These are phyloP conservation scores for Hylaeus volcanicus DNA, from an alignment of 1,140 invertebrate genomes.

Conservation along the genomic window DNA sequence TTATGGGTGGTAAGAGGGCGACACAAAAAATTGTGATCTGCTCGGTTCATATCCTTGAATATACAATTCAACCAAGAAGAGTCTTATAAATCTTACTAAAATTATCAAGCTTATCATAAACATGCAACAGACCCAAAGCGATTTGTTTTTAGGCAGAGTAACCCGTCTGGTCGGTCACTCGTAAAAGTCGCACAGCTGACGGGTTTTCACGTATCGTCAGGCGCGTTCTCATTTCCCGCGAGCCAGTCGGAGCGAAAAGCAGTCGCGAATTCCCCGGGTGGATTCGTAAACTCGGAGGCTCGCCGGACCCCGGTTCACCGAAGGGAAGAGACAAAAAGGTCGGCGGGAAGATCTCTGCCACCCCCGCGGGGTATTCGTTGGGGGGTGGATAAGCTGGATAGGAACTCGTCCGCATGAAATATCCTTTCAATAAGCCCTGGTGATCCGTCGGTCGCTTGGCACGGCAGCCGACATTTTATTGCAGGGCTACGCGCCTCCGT, in stretches of 20 bases:
- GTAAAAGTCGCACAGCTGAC: slow-evolving; percentile 13
- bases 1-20: too few species aligned
- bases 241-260: slow-evolving; percentile 34
- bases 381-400: slow-evolving; percentile 67
- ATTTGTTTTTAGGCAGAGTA: too few species aligned
- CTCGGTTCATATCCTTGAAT: too few species aligned
- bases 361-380: slow-evolving; percentile 70
- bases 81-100: too few species aligned
- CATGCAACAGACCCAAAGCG: too few species aligned
- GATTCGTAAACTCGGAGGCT: not conserved
- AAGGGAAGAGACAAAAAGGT: slow-evolving; percentile 1
- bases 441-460: slow-evolving; percentile 74
- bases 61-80: too few species aligned
- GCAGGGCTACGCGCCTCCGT: slow-evolving; percentile 60
- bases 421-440: slow-evolving; percentile 76
- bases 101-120: too few species aligned
- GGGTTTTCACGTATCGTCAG: slow-evolving; percentile 32
- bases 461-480: slow-evolving; percentile 73
- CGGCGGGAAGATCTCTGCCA: slow-evolving; percentile 65
- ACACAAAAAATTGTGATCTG: too few species aligned
- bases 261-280: slow-evolving; percentile 38
- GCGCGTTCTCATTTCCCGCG: slow-evolving; percentile 38
- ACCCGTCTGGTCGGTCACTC: not conserved
- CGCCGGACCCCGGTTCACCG: slow-evolving; percentile 1
- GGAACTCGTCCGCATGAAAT: slow-evolving; percentile 74